Percentiles rank a stretch among this genome's conserved stretches.
phyloP scores from a whole-genome alignment of 2,888 invertebrate species.

The Choristoneura rosaceana region DNA sequence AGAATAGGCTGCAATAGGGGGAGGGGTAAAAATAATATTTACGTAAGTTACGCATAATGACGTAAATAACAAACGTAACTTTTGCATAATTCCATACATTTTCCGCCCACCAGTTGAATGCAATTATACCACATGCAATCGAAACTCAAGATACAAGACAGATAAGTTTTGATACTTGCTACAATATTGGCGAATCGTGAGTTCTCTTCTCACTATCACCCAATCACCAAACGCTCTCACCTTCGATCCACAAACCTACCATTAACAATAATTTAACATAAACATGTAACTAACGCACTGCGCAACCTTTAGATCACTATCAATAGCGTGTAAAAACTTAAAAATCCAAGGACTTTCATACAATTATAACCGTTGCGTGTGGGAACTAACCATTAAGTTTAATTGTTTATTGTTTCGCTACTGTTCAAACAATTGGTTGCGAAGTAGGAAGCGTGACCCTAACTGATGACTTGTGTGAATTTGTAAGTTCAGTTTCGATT shows the following conservation, averaged over 20 bases:
- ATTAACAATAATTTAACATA: conserved; percentile 25
- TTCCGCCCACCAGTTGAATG: background rate
- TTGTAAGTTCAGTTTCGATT: conserved; percentile 31
- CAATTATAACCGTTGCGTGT: conserved; percentile 66
- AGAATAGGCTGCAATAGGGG: too few relatives aligned
- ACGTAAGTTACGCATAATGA: too few relatives aligned
- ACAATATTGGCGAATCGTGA: conserved; percentile 6
- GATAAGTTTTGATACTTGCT: background rate
- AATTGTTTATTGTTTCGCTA: conserved; percentile 73
- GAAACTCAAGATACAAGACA: too few relatives aligned
- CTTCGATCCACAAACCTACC: conserved; percentile 26
- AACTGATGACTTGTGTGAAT: conserved; percentile 47
- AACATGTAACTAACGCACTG: conserved; percentile 45
- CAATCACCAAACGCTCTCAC: conserved; percentile 36
- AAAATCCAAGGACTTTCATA: conserved; percentile 77
- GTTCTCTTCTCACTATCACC: conserved; percentile 7
- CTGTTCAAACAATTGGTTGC: conserved; percentile 61
- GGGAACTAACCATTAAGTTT: conserved; percentile 63
- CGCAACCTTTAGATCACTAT: conserved; percentile 77
- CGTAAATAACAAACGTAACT: background rate
- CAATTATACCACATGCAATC: too few relatives aligned
- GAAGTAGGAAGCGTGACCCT: conserved; percentile 62
- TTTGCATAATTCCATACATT: background rate
- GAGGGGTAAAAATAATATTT: background rate
- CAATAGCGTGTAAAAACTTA: conserved; percentile 61